Evolutionary conservation across 2,113 vertebrate genomes (phyloP), one percentile per base, ranked within the genome.

Genomic region (Channa maculata): DNA sequence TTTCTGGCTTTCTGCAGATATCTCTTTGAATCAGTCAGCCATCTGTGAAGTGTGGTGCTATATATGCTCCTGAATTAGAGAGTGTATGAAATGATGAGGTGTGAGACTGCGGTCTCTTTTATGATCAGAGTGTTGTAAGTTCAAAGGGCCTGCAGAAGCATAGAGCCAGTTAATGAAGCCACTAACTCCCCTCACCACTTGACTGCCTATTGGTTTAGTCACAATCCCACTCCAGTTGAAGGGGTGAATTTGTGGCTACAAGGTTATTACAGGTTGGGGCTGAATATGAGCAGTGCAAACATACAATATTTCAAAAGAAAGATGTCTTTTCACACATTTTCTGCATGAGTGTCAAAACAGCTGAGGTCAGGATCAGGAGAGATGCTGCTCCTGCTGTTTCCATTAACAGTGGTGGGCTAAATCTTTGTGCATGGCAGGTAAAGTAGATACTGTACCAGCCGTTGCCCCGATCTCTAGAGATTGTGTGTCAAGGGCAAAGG

Each of bases 51-150:
- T 79, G 62, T 51, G 74, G 70, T 64, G 86, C 78, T 85, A 76
- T 89, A 86, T 90, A 86, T 83, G 86, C 87, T 84, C 84, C 88
- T 91, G 89, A 88, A 91, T 86, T 88, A 91, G 80, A 64, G 75
- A 82, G 85, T 63, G 82, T 82, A 86, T 93, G 90, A 92, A 91
- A 90, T 92, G 92, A 93, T 92, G 91, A 93, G 90, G 93, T 93
- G 91, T 89, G 87, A 93, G 92, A 83, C 88, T 73, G 82, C 83
- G 74, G 89, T 75, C 86, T 88, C 89, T 83, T 83, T 90, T 84
- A 90, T 94, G 92, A 94, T 93, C 93, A 92, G 88, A 94, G 90
- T 71, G 11, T 82, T 86, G 73, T 8, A 77, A 88, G 90, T 94
- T 94, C 93, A 94, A 94, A 94, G 93, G 78, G 71, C 75, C 86